Base-by-base conservation (phyloP, 2,113 vertebrate species). In the Brachyhypopomus gauderio region DNA sequence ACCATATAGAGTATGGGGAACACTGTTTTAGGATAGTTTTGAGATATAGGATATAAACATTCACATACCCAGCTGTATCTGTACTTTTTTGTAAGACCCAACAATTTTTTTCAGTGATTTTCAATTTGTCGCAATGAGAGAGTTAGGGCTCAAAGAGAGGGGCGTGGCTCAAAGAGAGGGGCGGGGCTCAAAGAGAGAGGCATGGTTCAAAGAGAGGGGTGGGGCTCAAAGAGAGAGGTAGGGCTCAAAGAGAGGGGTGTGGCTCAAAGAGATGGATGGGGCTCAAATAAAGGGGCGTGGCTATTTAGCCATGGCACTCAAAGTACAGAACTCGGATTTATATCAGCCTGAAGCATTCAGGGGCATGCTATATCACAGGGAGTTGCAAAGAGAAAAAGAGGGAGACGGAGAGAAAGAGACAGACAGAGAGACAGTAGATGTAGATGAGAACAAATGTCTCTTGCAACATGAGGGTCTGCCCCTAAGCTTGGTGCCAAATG, bases 401-500 rank as follows among this genome's bases (percentile, higher is more conserved):
- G 76, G n/a, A 72, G 25, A 62, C 30, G 7, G 22, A n/a, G 2
- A 70, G 25, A 69, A 30, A 69, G 30, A 69, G 22, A 66, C 38
- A 25, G 25, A 62, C 20, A 62, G 62, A 75, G 76, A 78, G 55
- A 79, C 62, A 76, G n/a, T n/a, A 3, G 55, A n/a, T 5, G 7
- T 19, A 0, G 60, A 79, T 41, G 16, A 63, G 25, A 72, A 59
- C 11, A 70, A 60, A 84, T 48, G 78, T 69, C 84, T 83, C 0
- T 80, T 83, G 55, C 82, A 84, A 85, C 84, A 87, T 9, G 67
- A 84, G 85, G 59, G 75, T 73, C 78, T 83, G 41, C 72, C 55
- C 76, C 69, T 58, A 23, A 63, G 36, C 67, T 80, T 76, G 25
- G 60, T 79, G 75, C 86, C 82, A 85, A 89, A 74, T 85, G 87